A percentile compares a stretch with the other conserved stretches of the same genome.
Conservation (phyloP, 2,888 invertebrate genomes). For the Macaria notata region DNA sequence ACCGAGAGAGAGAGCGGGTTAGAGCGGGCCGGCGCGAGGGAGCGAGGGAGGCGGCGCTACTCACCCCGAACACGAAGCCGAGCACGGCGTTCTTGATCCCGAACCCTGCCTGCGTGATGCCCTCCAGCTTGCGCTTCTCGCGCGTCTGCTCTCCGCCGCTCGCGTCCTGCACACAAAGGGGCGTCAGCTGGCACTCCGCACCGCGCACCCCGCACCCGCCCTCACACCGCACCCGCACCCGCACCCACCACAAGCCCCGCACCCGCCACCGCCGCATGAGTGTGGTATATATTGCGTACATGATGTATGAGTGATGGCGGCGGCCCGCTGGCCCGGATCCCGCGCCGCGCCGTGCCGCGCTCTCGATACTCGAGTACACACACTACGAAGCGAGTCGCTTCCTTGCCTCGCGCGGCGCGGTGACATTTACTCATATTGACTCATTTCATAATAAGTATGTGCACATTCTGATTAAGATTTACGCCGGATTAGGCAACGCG, state of each 20-base stretch:
- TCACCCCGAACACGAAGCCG: constrained; percentile 93
- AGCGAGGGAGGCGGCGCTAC: constrained; percentile 35
- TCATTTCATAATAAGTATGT: neutral
- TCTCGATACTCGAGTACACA: neutral
- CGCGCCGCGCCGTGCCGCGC: neutral
- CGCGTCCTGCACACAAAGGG: constrained; percentile 69
- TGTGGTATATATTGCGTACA: too few species aligned
- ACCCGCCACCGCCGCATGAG: too few species aligned
- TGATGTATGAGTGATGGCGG: too few species aligned
- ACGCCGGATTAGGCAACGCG: too few species aligned
- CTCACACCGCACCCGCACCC: too few species aligned
- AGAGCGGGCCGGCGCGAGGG: constrained; percentile 16
- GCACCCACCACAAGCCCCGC: too few species aligned
- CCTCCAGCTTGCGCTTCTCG: constrained; percentile 90
- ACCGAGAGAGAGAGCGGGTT: constrained; percentile 50
- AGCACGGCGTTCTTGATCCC: constrained; percentile 91
- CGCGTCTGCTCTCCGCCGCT: constrained; percentile 75
- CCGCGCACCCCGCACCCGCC: constrained; percentile 22
- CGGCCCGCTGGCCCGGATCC: neutral
- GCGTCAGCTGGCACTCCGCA: constrained; percentile 30
- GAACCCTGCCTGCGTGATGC: constrained; percentile 83
- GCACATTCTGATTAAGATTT: neutral
- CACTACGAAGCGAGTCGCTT: too few species aligned
- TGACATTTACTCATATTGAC: neutral
- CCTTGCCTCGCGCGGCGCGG: neutral